Evolutionary conservation across 2,113 vertebrate genomes (phyloP), one percentile per base, ranked within the genome.

Genomic region (Apodemus sylvaticus): DNA sequence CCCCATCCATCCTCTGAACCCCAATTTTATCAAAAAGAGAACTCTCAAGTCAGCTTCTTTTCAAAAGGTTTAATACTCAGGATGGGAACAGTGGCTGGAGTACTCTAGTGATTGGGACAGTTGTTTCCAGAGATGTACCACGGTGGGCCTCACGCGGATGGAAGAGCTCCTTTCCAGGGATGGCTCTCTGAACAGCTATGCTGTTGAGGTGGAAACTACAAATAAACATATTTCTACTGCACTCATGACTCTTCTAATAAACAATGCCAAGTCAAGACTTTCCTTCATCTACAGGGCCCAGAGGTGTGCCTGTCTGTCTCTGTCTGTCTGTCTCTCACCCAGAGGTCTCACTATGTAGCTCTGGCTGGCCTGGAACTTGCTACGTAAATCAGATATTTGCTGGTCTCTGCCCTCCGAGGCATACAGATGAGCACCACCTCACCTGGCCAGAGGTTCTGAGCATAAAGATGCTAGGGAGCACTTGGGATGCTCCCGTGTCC

Each of bases 51-150:
- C 88, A 42, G 42, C 68, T 96, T 92, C 77, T 89, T 96, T 94
- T 93, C 81, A 93, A 96, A 91, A 7, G 31, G 26, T 96, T 96
- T 96, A 97, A 97, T 96, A 92, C 48, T 95, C 60, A 95, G 62
- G 34, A 90, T 74, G 71, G 51, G 87, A 90, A 92, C 48, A 89
- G 62, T 16, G 51, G 92, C 34, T 82, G 34, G 82, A 77, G 48
- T 29, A 66, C 64, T 94, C 62, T 71, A 95, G 64, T 77, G 55
- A 55, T 71, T 91, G 74, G 71, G 19, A 81, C 78, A 62, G 89
- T 77, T 0, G 0, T 76, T 89, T 95, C 86, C 93, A 88, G 88
- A 90, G 86, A 96, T 83, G 79, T 96, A 88, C 70, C 94, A 79
- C 90, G 86, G 86, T 1, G 8, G 76, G 10, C 36, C 53, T 51